A percentile compares a stretch with the other conserved stretches of the same genome.
phyloP scores from a whole-genome alignment of 1,140 invertebrate species.

The Matsumurasca onukii region DNA sequence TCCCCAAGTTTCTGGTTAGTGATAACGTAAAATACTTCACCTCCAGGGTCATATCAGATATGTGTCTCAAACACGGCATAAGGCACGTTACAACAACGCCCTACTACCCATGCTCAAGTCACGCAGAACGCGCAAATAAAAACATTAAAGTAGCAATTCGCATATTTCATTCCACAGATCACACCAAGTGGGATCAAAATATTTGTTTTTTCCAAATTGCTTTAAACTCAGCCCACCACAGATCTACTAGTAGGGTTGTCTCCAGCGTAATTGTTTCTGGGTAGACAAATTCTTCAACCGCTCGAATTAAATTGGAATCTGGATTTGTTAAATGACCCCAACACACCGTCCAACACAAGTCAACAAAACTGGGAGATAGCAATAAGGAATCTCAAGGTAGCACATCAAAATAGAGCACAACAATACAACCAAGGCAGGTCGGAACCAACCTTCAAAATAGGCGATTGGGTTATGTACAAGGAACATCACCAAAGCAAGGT shows the following conservation, averaged over 20 bases:
- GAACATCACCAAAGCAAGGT: background rate
- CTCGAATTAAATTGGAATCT: constrained; percentile 10
- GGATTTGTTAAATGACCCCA: background rate
- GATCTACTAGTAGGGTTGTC: background rate
- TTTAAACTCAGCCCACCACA: background rate
- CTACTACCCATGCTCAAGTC: constrained; percentile 12
- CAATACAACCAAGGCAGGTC: constrained; percentile 7
- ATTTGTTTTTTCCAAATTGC: constrained; percentile 17
- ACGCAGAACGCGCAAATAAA: constrained; percentile 12
- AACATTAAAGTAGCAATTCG: constrained; percentile 15
- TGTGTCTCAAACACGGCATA: constrained; percentile 14
- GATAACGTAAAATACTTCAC: background rate
- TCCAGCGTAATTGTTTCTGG: constrained; percentile 9
- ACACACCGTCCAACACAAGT: background rate
- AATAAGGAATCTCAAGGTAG: background rate
- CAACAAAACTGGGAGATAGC: background rate
- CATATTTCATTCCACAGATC: constrained; percentile 8
- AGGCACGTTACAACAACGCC: constrained; percentile 7
- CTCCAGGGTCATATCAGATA: background rate
- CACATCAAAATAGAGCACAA: background rate
- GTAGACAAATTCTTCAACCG: background rate
- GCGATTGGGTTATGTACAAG: constrained; percentile 19
- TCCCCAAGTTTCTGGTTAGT: background rate
- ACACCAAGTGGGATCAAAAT: constrained; percentile 8
- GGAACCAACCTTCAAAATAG: background rate